Evolutionary conservation across 1,140 invertebrate genomes (phyloP).

Genomic region (Coenobita brevimanus): DNA sequence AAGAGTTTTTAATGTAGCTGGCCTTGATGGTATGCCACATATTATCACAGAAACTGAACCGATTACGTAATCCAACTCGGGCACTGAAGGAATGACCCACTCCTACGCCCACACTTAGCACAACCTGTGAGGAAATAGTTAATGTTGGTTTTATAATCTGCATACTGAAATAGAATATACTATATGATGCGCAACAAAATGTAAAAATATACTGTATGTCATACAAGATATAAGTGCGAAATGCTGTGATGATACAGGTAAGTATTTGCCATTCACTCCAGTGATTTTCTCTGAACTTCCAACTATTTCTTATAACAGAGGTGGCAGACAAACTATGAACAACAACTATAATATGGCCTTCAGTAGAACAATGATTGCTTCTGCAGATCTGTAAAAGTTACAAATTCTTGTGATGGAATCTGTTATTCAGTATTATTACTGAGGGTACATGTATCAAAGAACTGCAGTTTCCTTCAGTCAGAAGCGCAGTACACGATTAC

Average conservation of each 20-base stretch:
- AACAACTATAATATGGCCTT: no score
- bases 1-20: conserved; percentile 78
- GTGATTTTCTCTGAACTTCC: no score
- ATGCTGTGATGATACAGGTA: no score
- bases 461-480: not conserved
- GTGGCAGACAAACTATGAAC: no score
- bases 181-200: no score
- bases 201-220: no score
- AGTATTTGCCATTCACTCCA: no score
- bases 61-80: conserved; percentile 78
- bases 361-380: no score
- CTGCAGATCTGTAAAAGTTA: no score
- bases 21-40: conserved; percentile 89
- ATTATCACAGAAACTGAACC: conserved; percentile 86
- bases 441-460: not conserved
- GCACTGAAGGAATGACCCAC: conserved; percentile 78
- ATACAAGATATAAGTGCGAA: no score
- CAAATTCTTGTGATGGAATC: not conserved
- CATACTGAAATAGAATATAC: no score
- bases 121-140: conserved; percentile 75
- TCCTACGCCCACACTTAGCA: conserved; percentile 82
- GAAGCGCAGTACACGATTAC: not conserved
- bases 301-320: no score
- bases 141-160: not conserved
- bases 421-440: not conserved